Base-by-base conservation (phyloP, 2,888 invertebrate species). In the Ormia ochracea region DNA sequence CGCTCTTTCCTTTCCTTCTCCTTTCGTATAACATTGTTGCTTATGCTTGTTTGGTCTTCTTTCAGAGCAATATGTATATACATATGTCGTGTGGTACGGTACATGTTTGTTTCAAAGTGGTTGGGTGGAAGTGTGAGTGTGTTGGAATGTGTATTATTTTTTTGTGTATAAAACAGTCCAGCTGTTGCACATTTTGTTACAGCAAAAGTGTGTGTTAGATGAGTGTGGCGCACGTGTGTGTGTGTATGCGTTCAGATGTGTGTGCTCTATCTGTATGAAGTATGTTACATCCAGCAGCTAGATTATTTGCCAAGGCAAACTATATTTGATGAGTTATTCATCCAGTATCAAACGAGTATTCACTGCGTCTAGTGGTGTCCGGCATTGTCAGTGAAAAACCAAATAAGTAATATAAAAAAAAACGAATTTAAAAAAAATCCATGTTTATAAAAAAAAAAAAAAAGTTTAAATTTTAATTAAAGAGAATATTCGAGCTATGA, bases 301-400 rank as follows among this genome's bases (percentile, higher is more conserved):
- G 76, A 80, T 76, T 72, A 80, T 80, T 80, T 80, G 80, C 80
- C 80, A 80, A 80, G 80, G 80, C 80, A 80, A 80, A 80, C 80
- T 56, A 65, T 63, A 72, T 72, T 72, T 68, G 58, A 56, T 68
- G 72, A 72, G 76, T 17, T 80, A 69, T 72, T 66, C 70, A 61
- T 82, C 80, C 85, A 86, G 86, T 86, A 83, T 82, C 82, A 84
- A 85, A 83, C 85, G 85, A 86, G 86, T 84, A 85, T 85, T 84
- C 82, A 82, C 83, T 83, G 83, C 83, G 84, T 82, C 82, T 82
- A 82, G 84, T 84, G 80, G 79, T 75, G 66, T 72, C 54, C 78
- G 78, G 65, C 59, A 38, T 61, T 36, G n/a, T 10, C 33, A 52
- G 26, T 61, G 48, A 65, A 76, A 76, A 43, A 68, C 63, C 33